Percentiles rank a stretch among this genome's conserved stretches.
phyloP scores from a whole-genome alignment of 2,888 invertebrate species.

The Ryuthela nishihirai region DNA sequence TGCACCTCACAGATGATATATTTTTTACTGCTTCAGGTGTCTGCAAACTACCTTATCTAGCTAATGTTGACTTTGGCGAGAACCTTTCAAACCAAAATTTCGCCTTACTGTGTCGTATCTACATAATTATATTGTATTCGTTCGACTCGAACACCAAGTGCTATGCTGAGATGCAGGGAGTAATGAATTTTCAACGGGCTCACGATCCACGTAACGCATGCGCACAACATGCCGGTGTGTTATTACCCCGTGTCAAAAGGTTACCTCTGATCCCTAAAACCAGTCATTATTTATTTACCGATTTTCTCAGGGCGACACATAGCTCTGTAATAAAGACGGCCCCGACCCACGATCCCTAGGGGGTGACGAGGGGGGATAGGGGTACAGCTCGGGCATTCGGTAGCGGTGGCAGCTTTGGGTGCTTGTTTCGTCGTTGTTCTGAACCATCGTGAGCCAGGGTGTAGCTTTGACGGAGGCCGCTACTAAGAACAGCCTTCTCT shows the following conservation, averaged over 20 bases:
- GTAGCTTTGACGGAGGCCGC: too few species aligned
- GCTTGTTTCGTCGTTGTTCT: too few species aligned
- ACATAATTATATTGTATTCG: too few species aligned
- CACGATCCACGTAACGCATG: too few species aligned
- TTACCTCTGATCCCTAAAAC: constrained; percentile 23
- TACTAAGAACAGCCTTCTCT: too few species aligned
- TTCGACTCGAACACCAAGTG: constrained; percentile 20
- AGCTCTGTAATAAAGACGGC: constrained; percentile 32
- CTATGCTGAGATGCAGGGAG: constrained; percentile 8
- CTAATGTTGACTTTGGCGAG: too few species aligned
- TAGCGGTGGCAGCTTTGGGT: constrained; percentile 6
- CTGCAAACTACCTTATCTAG: too few species aligned
- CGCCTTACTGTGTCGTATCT: too few species aligned
- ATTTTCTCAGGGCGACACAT: constrained; percentile 22
- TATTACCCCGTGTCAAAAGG: constrained; percentile 30
- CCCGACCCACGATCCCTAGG: constrained; percentile 21
- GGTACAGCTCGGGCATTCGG: background rate
- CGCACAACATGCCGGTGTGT: constrained; percentile 31
- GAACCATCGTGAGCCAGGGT: too few species aligned
- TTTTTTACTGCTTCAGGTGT: too few species aligned
- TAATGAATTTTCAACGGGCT: constrained; percentile 27
- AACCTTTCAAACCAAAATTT: too few species aligned
- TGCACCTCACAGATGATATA: too few species aligned
- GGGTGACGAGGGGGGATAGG: background rate
- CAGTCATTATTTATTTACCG: constrained; percentile 37